Percentiles rank a stretch among this genome's conserved stretches.
phyloP scores from a whole-genome alignment of 2,797 vertebrate species.

The Potorous gilbertii region DNA sequence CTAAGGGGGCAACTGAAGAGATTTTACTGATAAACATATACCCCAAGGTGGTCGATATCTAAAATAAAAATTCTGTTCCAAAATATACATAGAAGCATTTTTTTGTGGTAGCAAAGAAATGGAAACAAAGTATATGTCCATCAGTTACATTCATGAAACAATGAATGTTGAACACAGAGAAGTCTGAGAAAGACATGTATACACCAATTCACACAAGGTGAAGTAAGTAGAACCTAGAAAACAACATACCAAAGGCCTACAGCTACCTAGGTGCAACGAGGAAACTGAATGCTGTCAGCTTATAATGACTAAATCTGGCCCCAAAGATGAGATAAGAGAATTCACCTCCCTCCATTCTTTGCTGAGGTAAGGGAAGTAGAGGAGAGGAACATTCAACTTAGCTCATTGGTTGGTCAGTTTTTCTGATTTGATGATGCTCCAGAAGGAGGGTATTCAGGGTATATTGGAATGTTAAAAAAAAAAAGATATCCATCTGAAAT shows the following conservation, averaged over 20 bases:
- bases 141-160: not conserved
- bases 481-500: not conserved
- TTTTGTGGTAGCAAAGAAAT: not conserved
- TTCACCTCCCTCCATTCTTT: not conserved
- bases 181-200: not conserved
- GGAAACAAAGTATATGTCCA: not conserved
- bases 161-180: not conserved
- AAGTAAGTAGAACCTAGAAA: no score
- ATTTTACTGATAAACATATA: not conserved
- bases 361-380: not conserved
- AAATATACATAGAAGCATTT: not conserved
- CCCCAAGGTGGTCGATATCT: not conserved
- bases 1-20: no score
- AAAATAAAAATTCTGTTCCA: not conserved
- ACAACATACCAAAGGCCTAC: no score
- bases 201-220: no score
- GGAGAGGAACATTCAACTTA: not conserved
- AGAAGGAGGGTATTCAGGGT: not conserved
- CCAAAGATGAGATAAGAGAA: not conserved
- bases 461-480: not conserved
- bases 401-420: not conserved
- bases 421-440: not conserved
- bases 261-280: no score
- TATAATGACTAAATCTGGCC: no score
- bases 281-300: no score